A percentile compares a stretch with the other conserved stretches of the same genome.
These are phyloP conservation scores for Scophthalmus maximus DNA, from an alignment of 2,113 vertebrate species.

Conservation along the genomic window DNA sequence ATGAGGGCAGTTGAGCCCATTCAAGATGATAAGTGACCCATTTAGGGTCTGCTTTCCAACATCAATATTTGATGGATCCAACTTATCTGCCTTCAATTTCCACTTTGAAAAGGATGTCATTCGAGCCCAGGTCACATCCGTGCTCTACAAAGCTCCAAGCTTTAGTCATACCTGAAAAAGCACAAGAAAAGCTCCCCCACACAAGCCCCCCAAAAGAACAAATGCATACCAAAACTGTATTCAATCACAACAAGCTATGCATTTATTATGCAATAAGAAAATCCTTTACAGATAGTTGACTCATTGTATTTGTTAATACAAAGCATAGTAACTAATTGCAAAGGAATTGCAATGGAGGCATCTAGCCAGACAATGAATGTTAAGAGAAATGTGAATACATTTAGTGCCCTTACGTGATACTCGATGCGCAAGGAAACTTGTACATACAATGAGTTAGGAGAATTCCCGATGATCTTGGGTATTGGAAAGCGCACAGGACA, in stretches of 20 bases:
- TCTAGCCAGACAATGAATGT: slow-evolving; percentile 74
- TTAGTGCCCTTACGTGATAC: slow-evolving; percentile 80
- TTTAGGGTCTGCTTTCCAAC: slow-evolving; percentile 49
- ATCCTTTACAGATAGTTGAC: slow-evolving; percentile 83
- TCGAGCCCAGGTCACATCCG: slow-evolving; percentile 80
- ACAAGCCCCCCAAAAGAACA: slow-evolving; percentile 81
- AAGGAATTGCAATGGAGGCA: slow-evolving; percentile 75
- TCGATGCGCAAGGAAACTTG: slow-evolving; percentile 80
- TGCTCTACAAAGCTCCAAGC: slow-evolving; percentile 82
- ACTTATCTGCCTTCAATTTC: slow-evolving; percentile 84
- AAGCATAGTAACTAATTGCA: slow-evolving; percentile 78
- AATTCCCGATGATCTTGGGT: slow-evolving; percentile 79
- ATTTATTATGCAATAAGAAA: slow-evolving; percentile 85
- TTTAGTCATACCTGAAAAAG: slow-evolving; percentile 86
- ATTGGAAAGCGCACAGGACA: slow-evolving; percentile 83
- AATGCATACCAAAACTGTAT: slow-evolving; percentile 85
- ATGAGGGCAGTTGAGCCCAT: slow-evolving; percentile 48
- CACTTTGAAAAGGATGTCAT: slow-evolving; percentile 82
- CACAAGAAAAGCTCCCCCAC: slow-evolving; percentile 84
- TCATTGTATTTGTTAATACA: slow-evolving; percentile 81
- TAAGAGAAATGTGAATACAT: slow-evolving; percentile 74
- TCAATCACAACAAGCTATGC: slow-evolving; percentile 83
- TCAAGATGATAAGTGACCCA: slow-evolving; percentile 37
- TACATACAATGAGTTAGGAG: slow-evolving; percentile 82
- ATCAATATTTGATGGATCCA: slow-evolving; percentile 75